Evolutionary conservation across 2,888 invertebrate genomes (phyloP).

Genomic region (Thysanoteuthis rhombus): DNA sequence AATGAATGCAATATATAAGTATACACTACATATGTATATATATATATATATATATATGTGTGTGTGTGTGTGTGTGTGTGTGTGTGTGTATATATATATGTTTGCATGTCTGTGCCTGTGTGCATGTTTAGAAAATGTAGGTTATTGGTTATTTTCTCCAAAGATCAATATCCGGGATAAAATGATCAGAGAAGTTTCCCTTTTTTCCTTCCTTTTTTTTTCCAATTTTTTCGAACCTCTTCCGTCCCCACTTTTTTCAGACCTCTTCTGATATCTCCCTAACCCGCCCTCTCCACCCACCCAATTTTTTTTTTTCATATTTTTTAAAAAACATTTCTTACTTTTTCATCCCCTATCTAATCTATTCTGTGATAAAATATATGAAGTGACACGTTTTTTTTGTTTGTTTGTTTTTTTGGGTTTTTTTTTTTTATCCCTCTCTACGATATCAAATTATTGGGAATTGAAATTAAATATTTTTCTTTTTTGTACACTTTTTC

Average conservation of each 20-base stretch:
- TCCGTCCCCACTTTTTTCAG: neutral
- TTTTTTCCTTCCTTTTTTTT: neutral
- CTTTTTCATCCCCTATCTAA: neutral
- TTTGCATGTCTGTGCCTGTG: neutral
- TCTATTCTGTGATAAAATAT: slow-evolving; percentile 12
- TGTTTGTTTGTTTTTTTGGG: too few species aligned
- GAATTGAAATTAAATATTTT: neutral
- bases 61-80: neutral
- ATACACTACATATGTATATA: too few species aligned
- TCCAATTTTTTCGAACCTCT: neutral
- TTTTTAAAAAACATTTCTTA: neutral
- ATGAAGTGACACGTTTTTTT: neutral
- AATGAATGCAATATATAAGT: neutral
- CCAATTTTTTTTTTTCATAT: neutral
- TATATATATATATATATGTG: too few species aligned
- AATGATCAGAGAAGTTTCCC: neutral
- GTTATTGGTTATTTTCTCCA: neutral
- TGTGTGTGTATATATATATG: neutral
- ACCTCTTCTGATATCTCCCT: neutral
- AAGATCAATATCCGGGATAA: neutral
- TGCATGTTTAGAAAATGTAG: neutral
- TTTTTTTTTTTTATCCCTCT: too few species aligned
- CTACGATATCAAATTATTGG: neutral
- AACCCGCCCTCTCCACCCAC: too few species aligned
- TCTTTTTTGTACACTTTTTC: neutral